Conservation (phyloP, 2,888 invertebrate genomes). For the Rapana venosa region DNA sequence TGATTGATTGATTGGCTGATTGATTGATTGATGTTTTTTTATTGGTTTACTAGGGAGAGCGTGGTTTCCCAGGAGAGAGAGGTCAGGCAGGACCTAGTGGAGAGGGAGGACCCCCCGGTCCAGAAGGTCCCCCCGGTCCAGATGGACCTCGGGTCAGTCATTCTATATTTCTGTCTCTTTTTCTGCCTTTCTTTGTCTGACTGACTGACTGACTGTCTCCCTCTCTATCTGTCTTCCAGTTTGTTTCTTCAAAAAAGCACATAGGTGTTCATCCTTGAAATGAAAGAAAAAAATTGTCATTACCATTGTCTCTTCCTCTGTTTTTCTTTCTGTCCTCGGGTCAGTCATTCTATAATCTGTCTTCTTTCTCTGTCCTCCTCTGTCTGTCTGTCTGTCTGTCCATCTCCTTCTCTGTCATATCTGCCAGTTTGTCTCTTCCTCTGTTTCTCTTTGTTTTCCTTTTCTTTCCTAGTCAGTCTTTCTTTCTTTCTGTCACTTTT, state of each 20-base stretch:
- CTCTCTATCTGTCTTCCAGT: not conserved
- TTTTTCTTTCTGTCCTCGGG: no score
- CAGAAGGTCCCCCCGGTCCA: conserved; percentile 61
- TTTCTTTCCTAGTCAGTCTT: not conserved
- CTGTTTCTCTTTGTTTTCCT: not conserved
- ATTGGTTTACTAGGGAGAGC: conserved; percentile 60
- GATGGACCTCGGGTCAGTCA: conserved; percentile 64
- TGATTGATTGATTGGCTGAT: not conserved
- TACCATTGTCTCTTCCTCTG: no score
- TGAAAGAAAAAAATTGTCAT: no score
- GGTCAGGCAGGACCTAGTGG: conserved; percentile 66
- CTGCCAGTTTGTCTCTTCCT: not conserved
- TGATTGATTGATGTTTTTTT: not conserved
- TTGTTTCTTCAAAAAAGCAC: no score
- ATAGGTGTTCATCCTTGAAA: no score
- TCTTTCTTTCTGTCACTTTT: not conserved
- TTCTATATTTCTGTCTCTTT: not conserved
- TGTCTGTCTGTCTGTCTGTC: not conserved
- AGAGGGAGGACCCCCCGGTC: conserved; percentile 61
- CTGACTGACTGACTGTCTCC: not conserved
- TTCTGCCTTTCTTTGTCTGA: not conserved
- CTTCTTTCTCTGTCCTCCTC: no score
- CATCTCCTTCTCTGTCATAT: not conserved
- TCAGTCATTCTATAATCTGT: no score
- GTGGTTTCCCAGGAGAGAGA: conserved; percentile 67